phyloP scores from a whole-genome alignment of 2,113 vertebrate genomes.

The Pimephales promelas region DNA sequence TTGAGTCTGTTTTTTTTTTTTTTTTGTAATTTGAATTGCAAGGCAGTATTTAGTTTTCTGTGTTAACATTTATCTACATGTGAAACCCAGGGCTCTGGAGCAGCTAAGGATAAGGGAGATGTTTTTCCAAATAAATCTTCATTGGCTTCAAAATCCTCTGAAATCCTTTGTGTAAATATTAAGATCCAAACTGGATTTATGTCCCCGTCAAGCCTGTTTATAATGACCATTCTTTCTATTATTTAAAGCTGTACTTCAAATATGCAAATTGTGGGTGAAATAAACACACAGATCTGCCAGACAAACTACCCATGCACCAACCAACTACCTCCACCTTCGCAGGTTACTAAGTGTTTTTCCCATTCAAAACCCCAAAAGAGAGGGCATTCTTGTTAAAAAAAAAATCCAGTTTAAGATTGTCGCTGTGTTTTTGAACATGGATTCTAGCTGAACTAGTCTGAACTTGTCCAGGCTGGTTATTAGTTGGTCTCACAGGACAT shows the following conservation, averaged over 20 bases:
- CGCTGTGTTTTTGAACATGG: neutral
- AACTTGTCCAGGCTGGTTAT: neutral
- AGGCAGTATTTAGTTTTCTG: conserved; percentile 45
- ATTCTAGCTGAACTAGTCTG: neutral
- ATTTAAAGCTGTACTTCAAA: conserved; percentile 61
- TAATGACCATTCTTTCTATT: conserved; percentile 63
- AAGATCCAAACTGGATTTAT: conserved; percentile 49
- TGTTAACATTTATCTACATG: conserved; percentile 55
- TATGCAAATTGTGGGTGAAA: conserved; percentile 55
- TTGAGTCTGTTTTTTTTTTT: conserved; percentile 40
- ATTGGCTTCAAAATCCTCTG: conserved; percentile 12
- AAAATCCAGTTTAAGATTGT: neutral
- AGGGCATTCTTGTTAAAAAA: fast-evolving
- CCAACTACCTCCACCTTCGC: neutral
- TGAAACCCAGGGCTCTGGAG: conserved; percentile 64
- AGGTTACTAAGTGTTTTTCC: neutral
- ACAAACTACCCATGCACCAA: conserved; percentile 34
- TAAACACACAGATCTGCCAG: conserved; percentile 53
- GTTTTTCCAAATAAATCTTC: conserved; percentile 14
- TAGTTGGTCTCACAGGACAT: neutral
- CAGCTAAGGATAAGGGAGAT: conserved; percentile 61
- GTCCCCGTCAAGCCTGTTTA: conserved; percentile 66
- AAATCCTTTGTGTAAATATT: neutral
- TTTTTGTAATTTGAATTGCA: conserved; percentile 52
- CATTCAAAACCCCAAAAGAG: neutral